Percentiles rank a stretch among this genome's conserved stretches.
phyloP scores from a whole-genome alignment of 2,797 vertebrate genomes.

The Pygocentrus nattereri region DNA sequence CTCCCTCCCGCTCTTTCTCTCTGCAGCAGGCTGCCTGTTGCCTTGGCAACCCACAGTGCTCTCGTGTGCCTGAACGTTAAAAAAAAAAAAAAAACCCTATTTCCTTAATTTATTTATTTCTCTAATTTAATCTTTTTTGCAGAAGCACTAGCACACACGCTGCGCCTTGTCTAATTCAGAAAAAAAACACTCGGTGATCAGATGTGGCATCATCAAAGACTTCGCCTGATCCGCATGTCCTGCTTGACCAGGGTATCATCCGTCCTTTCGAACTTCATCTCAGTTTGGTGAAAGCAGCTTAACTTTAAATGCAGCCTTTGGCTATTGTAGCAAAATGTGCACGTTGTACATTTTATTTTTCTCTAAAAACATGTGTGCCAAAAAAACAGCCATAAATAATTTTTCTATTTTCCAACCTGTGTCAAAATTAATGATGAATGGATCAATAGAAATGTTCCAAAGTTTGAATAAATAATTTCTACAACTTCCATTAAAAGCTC shows the following conservation, averaged over 20 bases:
- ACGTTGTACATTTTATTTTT: no score
- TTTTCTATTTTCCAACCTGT: no score
- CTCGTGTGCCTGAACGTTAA: conserved; percentile 70
- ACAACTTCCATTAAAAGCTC: no score
- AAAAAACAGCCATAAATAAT: no score
- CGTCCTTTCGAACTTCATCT: background rate
- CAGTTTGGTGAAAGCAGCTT: no score
- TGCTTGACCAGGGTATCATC: background rate
- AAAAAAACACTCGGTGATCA: conserved; percentile 2
- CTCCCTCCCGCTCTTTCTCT: conserved; percentile 76
- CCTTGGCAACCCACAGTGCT: conserved; percentile 82
- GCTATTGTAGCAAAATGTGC: no score
- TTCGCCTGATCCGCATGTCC: background rate
- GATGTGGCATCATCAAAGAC: conserved; percentile 19
- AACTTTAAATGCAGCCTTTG: background rate
- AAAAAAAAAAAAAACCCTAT: conserved; percentile 65
- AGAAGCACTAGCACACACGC: background rate
- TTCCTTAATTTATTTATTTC: conserved; percentile 64
- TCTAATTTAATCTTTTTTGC: conserved; percentile 51
- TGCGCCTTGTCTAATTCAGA: conserved; percentile 25
- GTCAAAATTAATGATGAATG: no score
- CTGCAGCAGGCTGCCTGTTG: conserved; percentile 81
- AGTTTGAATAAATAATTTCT: no score
- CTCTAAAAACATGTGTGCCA: no score
- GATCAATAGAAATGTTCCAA: no score